These are phyloP conservation scores for Brachionus sp. DNA, from an alignment of 1,140 invertebrate species.

Conservation along the genomic window DNA sequence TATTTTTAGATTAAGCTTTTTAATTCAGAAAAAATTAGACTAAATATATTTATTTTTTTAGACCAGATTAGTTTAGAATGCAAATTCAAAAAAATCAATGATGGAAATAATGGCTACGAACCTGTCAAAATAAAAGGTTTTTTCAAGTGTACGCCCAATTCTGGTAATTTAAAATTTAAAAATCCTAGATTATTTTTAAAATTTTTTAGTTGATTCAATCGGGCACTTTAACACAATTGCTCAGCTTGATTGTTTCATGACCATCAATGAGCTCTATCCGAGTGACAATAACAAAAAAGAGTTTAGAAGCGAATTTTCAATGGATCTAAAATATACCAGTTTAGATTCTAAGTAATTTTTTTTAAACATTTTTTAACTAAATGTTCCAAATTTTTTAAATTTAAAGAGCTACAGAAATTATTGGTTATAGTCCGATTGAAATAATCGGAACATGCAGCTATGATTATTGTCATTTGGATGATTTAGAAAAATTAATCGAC, in stretches of 20 bases:
- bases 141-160: conserved; percentile 27
- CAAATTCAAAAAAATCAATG: conserved; percentile 16
- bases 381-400: neutral
- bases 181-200: neutral
- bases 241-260: conserved; percentile 17
- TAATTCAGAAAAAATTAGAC: too few relatives aligned
- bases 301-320: conserved; percentile 37
- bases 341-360: conserved; percentile 31
- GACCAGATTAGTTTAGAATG: conserved; percentile 18
- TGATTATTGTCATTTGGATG: conserved; percentile 42
- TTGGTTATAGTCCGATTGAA: conserved; percentile 43
- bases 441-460: conserved; percentile 34
- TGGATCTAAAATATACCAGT: conserved; percentile 38
- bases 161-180: neutral
- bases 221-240: conserved; percentile 39
- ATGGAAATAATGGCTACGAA: neutral
- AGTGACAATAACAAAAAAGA: conserved; percentile 38
- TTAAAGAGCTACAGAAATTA: conserved; percentile 15
- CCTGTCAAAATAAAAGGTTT: conserved; percentile 16
- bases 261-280: conserved; percentile 13
- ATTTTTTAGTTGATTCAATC: neutral
- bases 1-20: neutral
- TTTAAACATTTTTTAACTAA: neutral
- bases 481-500: conserved; percentile 34
- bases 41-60: neutral